Percentiles rank a stretch among this genome's conserved stretches.
These are phyloP conservation scores for Littorina saxatilis DNA, from an alignment of 1,140 invertebrate species.

Conservation along the genomic window DNA sequence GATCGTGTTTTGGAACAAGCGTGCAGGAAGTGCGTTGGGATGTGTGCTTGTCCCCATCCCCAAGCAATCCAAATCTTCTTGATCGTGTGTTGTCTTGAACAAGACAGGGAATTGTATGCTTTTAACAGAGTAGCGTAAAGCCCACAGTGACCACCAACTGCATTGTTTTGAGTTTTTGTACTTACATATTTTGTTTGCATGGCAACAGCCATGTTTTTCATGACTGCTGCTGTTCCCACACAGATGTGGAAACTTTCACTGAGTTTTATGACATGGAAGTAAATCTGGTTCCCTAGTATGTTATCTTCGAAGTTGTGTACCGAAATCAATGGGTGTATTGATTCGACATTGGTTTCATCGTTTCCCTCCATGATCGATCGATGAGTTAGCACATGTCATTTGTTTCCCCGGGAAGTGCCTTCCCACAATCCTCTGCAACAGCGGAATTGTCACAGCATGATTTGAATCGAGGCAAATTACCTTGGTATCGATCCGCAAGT, in stretches of 20 bases:
- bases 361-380: neutral
- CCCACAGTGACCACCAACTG: no score
- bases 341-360: neutral
- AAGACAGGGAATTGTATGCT: no score
- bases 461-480: neutral
- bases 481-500: neutral
- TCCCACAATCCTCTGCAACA: slow-evolving; percentile 10
- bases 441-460: no score
- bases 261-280: slow-evolving; percentile 37
- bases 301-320: slow-evolving; percentile 23
- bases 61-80: no score
- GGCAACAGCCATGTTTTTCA: slow-evolving; percentile 33
- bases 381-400: slow-evolving; percentile 1
- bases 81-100: no score
- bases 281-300: slow-evolving; percentile 29
- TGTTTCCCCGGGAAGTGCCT: neutral
- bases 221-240: slow-evolving; percentile 22
- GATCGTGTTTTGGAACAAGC: no score
- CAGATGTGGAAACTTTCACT: slow-evolving; percentile 29
- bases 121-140: no score
- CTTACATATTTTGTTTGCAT: slow-evolving; percentile 37
- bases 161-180: no score
- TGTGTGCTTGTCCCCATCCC: no score
- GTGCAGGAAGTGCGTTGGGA: no score
- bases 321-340: neutral